These are phyloP conservation scores for Ruditapes philippinarum DNA, from an alignment of 1,140 invertebrate genomes.

Conservation along the genomic window DNA sequence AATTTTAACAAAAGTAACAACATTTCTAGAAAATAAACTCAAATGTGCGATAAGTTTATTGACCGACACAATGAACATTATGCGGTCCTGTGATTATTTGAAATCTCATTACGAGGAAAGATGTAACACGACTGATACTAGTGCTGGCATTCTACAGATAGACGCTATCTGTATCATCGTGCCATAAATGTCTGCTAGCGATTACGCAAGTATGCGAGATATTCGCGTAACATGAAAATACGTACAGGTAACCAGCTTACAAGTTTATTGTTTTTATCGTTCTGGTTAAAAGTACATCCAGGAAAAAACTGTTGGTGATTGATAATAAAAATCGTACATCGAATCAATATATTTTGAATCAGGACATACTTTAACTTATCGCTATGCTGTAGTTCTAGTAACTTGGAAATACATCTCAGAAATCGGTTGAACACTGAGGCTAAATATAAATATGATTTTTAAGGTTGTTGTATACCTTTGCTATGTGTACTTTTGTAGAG, in stretches of 20 bases:
- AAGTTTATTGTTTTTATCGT: no score
- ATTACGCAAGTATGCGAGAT: background rate
- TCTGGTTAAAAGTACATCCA: background rate
- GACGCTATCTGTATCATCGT: background rate
- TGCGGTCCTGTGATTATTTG: background rate
- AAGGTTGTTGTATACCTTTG: no score
- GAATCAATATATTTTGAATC: no score
- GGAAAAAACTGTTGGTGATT: background rate
- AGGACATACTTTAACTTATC: background rate
- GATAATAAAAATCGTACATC: background rate
- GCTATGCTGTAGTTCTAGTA: no score
- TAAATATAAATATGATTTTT: no score
- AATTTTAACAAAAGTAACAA: no score
- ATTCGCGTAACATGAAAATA: background rate
- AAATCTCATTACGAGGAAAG: background rate
- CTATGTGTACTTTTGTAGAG: no score
- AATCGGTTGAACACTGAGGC: no score
- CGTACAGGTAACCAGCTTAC: no score
- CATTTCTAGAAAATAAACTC: no score
- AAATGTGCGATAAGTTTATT: no score
- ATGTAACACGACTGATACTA: background rate
- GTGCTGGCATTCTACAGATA: background rate
- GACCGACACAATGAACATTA: background rate
- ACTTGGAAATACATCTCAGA: no score
- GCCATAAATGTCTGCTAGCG: background rate